Evolutionary conservation across 2,113 vertebrate species (phyloP).

Genomic region (Plectropomus leopardus): DNA sequence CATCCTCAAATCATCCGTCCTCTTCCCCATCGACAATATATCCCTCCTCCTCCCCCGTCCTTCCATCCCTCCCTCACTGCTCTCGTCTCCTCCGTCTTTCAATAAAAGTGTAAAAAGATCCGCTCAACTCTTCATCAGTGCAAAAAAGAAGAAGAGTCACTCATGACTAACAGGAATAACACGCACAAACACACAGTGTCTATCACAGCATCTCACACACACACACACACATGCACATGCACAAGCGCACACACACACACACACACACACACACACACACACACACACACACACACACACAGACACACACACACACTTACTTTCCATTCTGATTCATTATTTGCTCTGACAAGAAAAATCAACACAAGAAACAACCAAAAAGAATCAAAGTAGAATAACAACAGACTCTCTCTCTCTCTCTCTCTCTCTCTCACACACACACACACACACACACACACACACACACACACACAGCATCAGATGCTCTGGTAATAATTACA

Average conservation of each 20-base stretch:
- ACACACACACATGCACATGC: conserved; percentile 23
- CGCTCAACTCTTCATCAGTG: conserved; percentile 8
- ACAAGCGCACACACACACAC: not conserved
- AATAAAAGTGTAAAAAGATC: conserved; percentile 20
- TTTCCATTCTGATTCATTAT: conserved; percentile 1
- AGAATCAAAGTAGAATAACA: conserved; percentile 11
- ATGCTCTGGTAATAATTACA: conserved; percentile 57
- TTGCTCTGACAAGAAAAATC: conserved; percentile 4
- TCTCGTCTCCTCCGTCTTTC: conserved; percentile 36
- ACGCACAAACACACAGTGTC: conserved; percentile 7
- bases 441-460: conserved; percentile 18
- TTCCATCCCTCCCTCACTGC: conserved; percentile 34
- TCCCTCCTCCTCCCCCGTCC: conserved; percentile 64
- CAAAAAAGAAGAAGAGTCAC: not conserved
- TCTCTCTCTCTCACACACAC: not conserved
- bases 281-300: not conserved
- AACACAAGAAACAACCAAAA: not conserved
- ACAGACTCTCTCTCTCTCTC: not conserved
- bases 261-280: not conserved
- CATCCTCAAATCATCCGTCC: conserved; percentile 68
- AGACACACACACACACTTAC: not conserved
- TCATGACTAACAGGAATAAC: not conserved
- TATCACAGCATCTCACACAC: not conserved
- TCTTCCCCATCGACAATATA: not conserved
- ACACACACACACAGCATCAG: conserved; percentile 16